Conservation (phyloP, 1,140 invertebrate species). For the Drosophila kepulauana region DNA sequence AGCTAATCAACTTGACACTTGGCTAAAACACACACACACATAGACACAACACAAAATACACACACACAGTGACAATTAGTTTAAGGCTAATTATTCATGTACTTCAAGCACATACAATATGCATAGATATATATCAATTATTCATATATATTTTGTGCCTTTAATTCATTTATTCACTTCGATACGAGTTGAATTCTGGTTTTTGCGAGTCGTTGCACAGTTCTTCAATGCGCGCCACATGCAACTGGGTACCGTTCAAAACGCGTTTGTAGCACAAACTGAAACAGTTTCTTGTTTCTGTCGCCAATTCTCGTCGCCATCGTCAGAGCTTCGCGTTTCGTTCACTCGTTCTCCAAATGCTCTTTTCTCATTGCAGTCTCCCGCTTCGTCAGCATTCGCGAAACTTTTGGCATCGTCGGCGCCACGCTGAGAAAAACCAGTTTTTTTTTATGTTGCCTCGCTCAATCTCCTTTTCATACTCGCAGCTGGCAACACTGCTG, state of each 20-base stretch:
- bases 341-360: slow-evolving; percentile 2
- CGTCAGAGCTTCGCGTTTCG: slow-evolving; percentile 19
- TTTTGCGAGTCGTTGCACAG: slow-evolving; percentile 33
- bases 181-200: slow-evolving; percentile 47
- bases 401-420: slow-evolving; percentile 27
- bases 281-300: slow-evolving; percentile 58
- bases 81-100: slow-evolving; percentile 25
- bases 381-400: background rate
- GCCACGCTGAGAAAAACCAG: slow-evolving; percentile 46
- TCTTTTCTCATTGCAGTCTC: no score
- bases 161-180: slow-evolving; percentile 26
- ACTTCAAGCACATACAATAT: background rate
- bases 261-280: slow-evolving; percentile 78
- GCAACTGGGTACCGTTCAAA: slow-evolving; percentile 68
- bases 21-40: background rate
- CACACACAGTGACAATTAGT: background rate
- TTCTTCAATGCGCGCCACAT: slow-evolving; percentile 33
- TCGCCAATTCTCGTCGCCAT: slow-evolving; percentile 8
- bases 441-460: slow-evolving; percentile 22
- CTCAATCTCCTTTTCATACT: slow-evolving; percentile 10
- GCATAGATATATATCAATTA: background rate
- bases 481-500: slow-evolving; percentile 50
- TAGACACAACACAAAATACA: background rate
- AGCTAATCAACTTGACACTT: slow-evolving; percentile 16
- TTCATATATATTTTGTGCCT: background rate